phyloP scores from a whole-genome alignment of 2,888 invertebrate species.

The Meandrusa payeni region DNA sequence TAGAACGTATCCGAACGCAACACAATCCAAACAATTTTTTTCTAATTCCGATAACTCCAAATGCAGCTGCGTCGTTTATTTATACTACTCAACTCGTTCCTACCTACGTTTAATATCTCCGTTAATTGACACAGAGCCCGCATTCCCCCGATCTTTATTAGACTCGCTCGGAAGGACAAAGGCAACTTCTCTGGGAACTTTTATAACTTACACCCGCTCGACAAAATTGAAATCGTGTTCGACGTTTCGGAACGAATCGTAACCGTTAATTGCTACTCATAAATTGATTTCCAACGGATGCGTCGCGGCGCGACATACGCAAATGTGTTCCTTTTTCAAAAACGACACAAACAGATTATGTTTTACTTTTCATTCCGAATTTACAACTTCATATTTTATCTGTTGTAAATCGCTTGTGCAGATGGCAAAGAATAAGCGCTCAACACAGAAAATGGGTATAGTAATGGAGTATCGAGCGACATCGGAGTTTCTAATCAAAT shows the following conservation, averaged over 20 bases:
- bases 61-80: slow-evolving; percentile 48
- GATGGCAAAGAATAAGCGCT: neutral
- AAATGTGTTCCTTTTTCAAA: slow-evolving; percentile 17
- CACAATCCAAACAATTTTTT: slow-evolving; percentile 31
- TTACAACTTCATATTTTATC: slow-evolving; percentile 4
- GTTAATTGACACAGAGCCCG: slow-evolving; percentile 70
- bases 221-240: slow-evolving; percentile 22
- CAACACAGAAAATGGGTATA: too few relatives aligned
- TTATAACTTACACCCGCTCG: slow-evolving; percentile 37
- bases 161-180: slow-evolving; percentile 35
- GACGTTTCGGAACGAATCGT: slow-evolving; percentile 7
- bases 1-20: slow-evolving; percentile 20
- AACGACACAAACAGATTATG: neutral
- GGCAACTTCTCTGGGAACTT: slow-evolving; percentile 35
- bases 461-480: too few relatives aligned
- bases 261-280: slow-evolving; percentile 20
- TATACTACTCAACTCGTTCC: slow-evolving; percentile 42
- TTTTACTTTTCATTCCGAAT: slow-evolving; percentile 1
- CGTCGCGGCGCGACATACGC: neutral
- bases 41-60: slow-evolving; percentile 40
- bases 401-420: neutral
- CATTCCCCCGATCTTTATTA: slow-evolving; percentile 60
- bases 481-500: too few relatives aligned
- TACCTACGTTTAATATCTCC: slow-evolving; percentile 55
- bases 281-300: slow-evolving; percentile 15